Base-by-base conservation (phyloP, 1,140 invertebrate species). In the Brachionus plicatilis region DNA sequence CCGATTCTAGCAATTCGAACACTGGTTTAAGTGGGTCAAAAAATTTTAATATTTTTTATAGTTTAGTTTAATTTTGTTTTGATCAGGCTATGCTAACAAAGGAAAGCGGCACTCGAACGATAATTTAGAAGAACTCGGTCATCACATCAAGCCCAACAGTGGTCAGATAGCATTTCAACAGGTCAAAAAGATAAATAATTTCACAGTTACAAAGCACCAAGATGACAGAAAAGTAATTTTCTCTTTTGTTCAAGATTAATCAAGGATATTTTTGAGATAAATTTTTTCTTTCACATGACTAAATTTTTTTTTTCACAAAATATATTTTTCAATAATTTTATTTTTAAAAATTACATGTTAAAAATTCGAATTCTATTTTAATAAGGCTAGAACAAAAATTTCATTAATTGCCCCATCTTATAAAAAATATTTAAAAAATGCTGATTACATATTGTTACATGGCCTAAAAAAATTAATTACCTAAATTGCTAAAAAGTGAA, bases 1-100 rank as follows among this genome's bases (percentile, higher is more conserved):
- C 68, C n/a, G 68, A 72, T 20, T 72, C 68, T 8, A 72, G 68
- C 37, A 72, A 72, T 43, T 72, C 68, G 8, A 72, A 41, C 33
- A 72, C 9, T 20, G 68, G 68, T 20, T 17, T 41, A 72, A 41
- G 68, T 72, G 2, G 17, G 53, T 17, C 53, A 24, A 56, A 17
- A 68, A 68, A 33, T 68, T 68, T 68, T 9, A 33, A 29, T 33
- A n/a, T 6, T 27, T 14, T 72, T 41, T 72, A 1, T 41, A 41
- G 14, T 72, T 72, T 41, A n/a, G 68, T 41, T 37, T 72, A 41
- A 41, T 37, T 37, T 29, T 2, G 0, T 72, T 41, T n/a, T 72
- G 29, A 7, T 17, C 17, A 56, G 53, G 6, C 53, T 56, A 56
- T 56, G 17, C n/a, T 8, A 20, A 17, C 17, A 17, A 17, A 56